Evolutionary conservation across 1,140 invertebrate species (phyloP), one percentile per base, ranked within the genome.

Genomic region (Ceratina australensis): DNA sequence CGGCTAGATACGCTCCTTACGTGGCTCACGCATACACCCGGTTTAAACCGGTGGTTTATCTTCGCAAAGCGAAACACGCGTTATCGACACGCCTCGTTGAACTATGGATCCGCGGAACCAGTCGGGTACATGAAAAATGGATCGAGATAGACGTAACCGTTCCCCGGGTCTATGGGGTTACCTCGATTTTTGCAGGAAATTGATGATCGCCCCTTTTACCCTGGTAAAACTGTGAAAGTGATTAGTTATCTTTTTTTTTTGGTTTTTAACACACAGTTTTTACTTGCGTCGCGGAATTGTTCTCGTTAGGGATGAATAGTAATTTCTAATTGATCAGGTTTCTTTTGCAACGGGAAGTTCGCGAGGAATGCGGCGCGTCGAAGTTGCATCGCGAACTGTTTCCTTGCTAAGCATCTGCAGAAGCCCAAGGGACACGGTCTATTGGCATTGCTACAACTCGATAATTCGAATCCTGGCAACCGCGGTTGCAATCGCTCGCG

Each of bases 71-170:
- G 60, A 33, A 49, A 4, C 71, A 73, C 71, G 71, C 60, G 71
- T 73, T 73, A 73, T 73, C 71, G 71, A 73, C 28, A 28, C 59
- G 42, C 60, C n/a, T 56, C n/a, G 8, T n/a, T 33, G 24, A 63
- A 72, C 22, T 61, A 52, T 63, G 59, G 24, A 26, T 28, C 12
- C 47, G 15, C n/a, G 52, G 16, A 54, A 15, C 57, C 18, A 61
- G 15, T 26, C 24, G 0, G 26, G 28, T 1, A 5, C 24, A 61
- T 61, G 59, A 72, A 63, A 72, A 63, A 72, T 63, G 59, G 47
- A 28, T 52, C n/a, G 59, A 22, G 69, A 59, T 72, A 33, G 69
- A 61, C 10, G 22, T 42, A 24, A n/a, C 3, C 47, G 22, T 16
- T 16, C 28, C 22, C 47, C 67, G 18, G 69, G 10, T 12, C 22